A percentile compares a stretch with the other conserved stretches of the same genome.
Conservation (phyloP, 2,888 invertebrate genomes). For the Pachycephus smyrnensis region DNA sequence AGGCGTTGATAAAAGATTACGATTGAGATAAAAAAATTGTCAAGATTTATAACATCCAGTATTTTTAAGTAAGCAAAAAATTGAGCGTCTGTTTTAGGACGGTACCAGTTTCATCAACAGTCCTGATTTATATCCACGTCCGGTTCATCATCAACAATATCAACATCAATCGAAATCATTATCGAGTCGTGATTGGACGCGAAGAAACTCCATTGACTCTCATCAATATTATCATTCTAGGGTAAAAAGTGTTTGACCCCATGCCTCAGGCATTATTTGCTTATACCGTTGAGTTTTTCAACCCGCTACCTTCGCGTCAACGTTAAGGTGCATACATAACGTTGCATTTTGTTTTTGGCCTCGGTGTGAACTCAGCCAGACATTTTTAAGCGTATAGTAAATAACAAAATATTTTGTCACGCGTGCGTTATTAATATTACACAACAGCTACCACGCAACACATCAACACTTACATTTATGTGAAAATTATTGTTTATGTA, state of each 20-base stretch:
- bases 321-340: background rate
- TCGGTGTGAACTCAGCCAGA: constrained; percentile 58
- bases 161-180: constrained; percentile 31
- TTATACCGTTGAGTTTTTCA: constrained; percentile 9
- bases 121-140: constrained; percentile 54
- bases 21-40: background rate
- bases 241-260: constrained; percentile 49
- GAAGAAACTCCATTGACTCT: constrained; percentile 59
- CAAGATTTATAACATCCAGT: background rate
- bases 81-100: constrained; percentile 59
- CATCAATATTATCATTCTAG: constrained; percentile 62
- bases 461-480: background rate
- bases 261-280: background rate
- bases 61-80: constrained; percentile 2
- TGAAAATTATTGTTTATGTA: background rate
- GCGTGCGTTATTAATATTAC: background rate
- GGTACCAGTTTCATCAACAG: constrained; percentile 52
- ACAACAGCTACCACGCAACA: background rate
- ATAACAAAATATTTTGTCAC: background rate
- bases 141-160: constrained; percentile 43
- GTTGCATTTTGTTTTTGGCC: constrained; percentile 41
- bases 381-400: background rate
- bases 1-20: background rate
- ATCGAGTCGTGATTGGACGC: constrained; percentile 43
- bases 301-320: constrained; percentile 12